phyloP scores from a whole-genome alignment of 2,888 invertebrate species.

The Atethmia centrago region DNA sequence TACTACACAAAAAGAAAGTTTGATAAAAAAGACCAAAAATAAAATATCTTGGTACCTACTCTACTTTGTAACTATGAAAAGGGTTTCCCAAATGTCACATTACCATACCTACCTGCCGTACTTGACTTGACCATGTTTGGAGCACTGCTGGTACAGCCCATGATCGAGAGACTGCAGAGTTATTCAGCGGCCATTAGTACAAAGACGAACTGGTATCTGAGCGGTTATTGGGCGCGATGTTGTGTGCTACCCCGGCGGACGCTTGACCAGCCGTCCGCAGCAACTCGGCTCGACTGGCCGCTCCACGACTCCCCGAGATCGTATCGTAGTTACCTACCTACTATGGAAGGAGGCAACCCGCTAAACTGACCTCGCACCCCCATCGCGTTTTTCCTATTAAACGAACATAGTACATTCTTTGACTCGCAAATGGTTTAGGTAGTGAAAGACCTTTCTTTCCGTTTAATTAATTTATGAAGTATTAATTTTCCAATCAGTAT shows the following conservation, averaged over 20 bases:
- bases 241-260: constrained; percentile 61
- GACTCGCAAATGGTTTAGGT: constrained; percentile 81
- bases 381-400: constrained; percentile 90
- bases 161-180: constrained; percentile 70
- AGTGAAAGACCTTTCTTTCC: constrained; percentile 73
- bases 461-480: constrained; percentile 66
- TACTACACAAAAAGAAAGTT: not conserved
- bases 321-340: constrained; percentile 87
- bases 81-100: constrained; percentile 65
- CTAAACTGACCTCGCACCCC: constrained; percentile 90
- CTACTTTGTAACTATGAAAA: constrained; percentile 44
- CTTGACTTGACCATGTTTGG: constrained; percentile 78
- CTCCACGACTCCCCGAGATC: constrained; percentile 76
- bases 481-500: constrained; percentile 51
- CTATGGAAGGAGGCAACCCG: constrained; percentile 87
- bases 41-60: not conserved
- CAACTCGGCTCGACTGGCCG: constrained; percentile 80
- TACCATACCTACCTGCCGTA: constrained; percentile 82
- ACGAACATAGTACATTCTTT: constrained; percentile 84
- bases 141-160: constrained; percentile 89
- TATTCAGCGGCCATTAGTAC: constrained; percentile 66
- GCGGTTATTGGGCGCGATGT: constrained; percentile 54
- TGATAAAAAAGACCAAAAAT: not conserved
- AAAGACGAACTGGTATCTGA: constrained; percentile 54
- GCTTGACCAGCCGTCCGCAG: constrained; percentile 78